A percentile compares a stretch with the other conserved stretches of the same genome.
Conservation (phyloP, 92 coral and sea anemone genomes). For the Heteractis magnifica region DNA sequence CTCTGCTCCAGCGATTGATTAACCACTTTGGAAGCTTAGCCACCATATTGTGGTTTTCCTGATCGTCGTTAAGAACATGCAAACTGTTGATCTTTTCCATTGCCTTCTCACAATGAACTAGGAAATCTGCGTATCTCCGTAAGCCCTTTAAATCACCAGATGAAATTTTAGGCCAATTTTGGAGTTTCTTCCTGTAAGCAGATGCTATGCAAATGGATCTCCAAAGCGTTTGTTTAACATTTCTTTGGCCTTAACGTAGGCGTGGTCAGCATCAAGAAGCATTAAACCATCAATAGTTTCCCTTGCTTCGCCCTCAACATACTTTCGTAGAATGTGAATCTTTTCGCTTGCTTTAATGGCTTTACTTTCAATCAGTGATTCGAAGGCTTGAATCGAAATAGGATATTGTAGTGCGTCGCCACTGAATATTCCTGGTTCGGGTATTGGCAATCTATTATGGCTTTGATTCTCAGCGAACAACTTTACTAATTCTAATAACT, state of each 20-base stretch:
- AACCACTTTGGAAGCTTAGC: conserved; percentile 53
- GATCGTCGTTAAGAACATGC: conserved; percentile 15
- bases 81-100: conserved; percentile 41
- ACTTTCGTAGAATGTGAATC: too few relatives aligned
- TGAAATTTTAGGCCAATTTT: conserved; percentile 45
- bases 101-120: conserved; percentile 54
- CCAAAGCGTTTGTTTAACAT: conserved; percentile 53
- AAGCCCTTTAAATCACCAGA: conserved; percentile 39
- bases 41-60: too few relatives aligned
- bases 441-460: conserved; percentile 40
- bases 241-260: conserved; percentile 33
- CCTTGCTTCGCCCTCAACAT: conserved; percentile 34
- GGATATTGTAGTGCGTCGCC: conserved; percentile 56
- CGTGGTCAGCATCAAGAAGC: not conserved
- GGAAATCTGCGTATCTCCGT: conserved; percentile 44
- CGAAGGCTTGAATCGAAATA: too few relatives aligned
- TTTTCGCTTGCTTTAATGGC: too few relatives aligned
- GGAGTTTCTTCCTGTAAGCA: conserved; percentile 37
- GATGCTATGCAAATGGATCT: conserved; percentile 37
- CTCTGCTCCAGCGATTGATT: conserved; percentile 49
- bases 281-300: conserved; percentile 27
- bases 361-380: too few relatives aligned
- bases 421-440: conserved; percentile 42
- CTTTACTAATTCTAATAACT: conserved; percentile 43
- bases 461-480: conserved; percentile 39